phyloP scores from a whole-genome alignment of 2,888 invertebrate species.

The Eristalis arbustorum region DNA sequence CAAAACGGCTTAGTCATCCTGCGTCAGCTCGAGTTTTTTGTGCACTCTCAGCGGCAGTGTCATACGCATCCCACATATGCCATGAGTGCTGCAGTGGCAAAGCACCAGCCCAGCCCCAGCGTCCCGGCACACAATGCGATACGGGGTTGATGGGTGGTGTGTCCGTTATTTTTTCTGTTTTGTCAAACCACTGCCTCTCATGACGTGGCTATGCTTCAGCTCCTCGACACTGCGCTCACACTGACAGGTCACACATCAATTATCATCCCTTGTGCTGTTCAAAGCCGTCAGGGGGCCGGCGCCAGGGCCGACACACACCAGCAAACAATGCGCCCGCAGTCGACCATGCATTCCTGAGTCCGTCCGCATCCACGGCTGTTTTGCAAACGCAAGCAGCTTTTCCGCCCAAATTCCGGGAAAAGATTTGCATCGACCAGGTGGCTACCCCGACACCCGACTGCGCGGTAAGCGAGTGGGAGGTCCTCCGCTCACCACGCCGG shows the following conservation, averaged over 20 bases:
- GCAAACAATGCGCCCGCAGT: background rate
- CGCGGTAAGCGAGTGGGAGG: background rate
- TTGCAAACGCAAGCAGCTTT: conserved; percentile 5
- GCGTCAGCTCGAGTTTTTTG: conserved; percentile 2
- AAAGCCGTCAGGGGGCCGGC: background rate
- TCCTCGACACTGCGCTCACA: background rate
- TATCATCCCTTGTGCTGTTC: conserved; percentile 22
- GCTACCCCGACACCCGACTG: background rate
- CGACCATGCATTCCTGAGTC: background rate
- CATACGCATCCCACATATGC: background rate
- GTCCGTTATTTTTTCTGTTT: conserved; percentile 10
- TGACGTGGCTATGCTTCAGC: conserved; percentile 3
- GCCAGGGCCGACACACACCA: background rate
- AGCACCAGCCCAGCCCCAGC: background rate
- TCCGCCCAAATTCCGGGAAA: background rate
- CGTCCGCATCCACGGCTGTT: background rate
- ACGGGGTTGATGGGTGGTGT: background rate
- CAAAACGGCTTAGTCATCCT: background rate
- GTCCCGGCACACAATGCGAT: background rate
- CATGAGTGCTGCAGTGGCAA: background rate
- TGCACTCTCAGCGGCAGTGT: conserved; percentile 32
- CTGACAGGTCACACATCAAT: conserved; percentile 56
- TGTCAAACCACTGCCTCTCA: background rate
- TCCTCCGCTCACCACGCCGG: background rate
- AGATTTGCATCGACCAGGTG: conserved; percentile 24